Conservation (phyloP, 2,113 vertebrate species). For the Corythaixoides concolor region DNA sequence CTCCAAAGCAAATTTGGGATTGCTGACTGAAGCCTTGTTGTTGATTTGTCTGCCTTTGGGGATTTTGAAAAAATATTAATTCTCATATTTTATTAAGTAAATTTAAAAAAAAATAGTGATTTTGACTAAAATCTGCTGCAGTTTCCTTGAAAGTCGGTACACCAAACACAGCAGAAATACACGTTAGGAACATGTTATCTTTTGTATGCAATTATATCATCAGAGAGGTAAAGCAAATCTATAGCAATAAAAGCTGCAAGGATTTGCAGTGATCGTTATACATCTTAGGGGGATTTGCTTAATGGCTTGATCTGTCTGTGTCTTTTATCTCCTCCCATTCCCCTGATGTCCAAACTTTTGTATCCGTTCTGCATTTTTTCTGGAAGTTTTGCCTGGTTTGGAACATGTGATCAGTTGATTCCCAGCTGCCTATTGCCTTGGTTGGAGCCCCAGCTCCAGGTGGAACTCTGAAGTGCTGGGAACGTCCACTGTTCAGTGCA, state of each 20-base stretch:
- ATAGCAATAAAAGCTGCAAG: not conserved
- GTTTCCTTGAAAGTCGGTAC: not conserved
- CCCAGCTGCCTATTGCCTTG: not conserved
- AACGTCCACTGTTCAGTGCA: rapidly evolving
- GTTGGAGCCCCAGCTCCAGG: not conserved
- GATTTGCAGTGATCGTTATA: not conserved
- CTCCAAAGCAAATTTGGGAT: not conserved
- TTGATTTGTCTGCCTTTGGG: not conserved
- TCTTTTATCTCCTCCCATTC: not conserved
- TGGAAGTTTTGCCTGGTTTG: not conserved
- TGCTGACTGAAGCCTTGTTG: not conserved
- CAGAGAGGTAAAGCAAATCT: not conserved
- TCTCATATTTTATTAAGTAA: not conserved
- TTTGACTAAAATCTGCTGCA: not conserved
- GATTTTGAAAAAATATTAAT: not conserved
- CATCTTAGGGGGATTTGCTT: not conserved
- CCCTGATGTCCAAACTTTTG: not conserved
- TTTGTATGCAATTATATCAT: not conserved
- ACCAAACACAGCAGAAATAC: not conserved
- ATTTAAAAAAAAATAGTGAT: not conserved
- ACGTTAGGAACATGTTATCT: not conserved
- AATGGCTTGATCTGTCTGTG: not conserved
- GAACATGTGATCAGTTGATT: rapidly evolving
- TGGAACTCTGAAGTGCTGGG: not conserved
- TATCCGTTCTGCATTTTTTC: not conserved